Base-by-base conservation (phyloP, 2,797 vertebrate species). In the Iguana delicatissima region DNA sequence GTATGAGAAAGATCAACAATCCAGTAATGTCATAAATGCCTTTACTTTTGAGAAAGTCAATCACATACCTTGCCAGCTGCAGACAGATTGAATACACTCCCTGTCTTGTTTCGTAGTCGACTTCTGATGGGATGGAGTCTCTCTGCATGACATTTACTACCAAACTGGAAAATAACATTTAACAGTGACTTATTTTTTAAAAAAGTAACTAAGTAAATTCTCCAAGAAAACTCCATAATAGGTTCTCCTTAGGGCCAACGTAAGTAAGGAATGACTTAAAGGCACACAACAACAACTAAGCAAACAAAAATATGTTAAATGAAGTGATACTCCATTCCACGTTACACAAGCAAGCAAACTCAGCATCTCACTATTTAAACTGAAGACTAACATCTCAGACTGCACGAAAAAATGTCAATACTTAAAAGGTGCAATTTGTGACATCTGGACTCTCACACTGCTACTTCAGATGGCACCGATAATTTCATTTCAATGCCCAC, bases 61-160 rank as follows among this genome's bases (percentile, higher is more conserved):
- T 91, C 52, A 92, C 92, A 32, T 92, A 99, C 99, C 99, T 99
- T 95, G 99, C 99, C 92, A 99, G 97, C 85, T 99, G 99, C 46
- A 99, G 98, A 93, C 99, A 99, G 96, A 99, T 99, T 73, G 99
- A 99, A 93, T 99, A 99, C 93, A 99, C 99, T 62, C 99, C 99
- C 94, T 99, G 99, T 95, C 99, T 98, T 89, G 99, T 99, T 96
- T 99, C 99, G 91, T 99, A 99, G 97, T 99, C 99, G 79, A 99
- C 99, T 96, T 99, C 99, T 74, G 99, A 98, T n/a, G 99, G 99
- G 93, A 99, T 99, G 89, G 99, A 99, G 92, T 99, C 99, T 95
- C 99, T 98, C 97, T 99, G 99, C 99, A 99, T 99, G 82, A 99
- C 99, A 93, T 99, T 99, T 92, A 99, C 99, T 96, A 99, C 99